These are phyloP conservation scores for Lamellibrachia luymesi DNA, from an alignment of 1,140 invertebrate species.

Conservation along the genomic window DNA sequence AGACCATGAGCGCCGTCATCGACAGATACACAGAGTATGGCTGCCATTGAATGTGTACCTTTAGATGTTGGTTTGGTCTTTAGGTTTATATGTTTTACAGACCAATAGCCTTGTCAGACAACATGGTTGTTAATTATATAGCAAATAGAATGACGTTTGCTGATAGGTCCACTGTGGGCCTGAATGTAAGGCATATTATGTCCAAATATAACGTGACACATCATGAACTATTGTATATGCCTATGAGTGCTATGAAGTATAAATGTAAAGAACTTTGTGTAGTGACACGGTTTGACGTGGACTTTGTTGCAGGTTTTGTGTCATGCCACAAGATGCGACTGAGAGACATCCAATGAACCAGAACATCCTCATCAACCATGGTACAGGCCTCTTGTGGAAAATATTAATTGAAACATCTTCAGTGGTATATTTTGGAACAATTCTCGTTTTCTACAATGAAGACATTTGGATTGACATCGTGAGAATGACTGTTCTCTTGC, in stretches of 20 bases:
- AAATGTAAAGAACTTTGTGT: neutral
- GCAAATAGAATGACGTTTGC: too few relatives aligned
- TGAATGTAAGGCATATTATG: too few relatives aligned
- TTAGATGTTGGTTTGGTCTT: neutral
- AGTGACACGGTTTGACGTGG: neutral
- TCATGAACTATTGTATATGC: too few relatives aligned
- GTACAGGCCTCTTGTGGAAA: slow-evolving; percentile 34
- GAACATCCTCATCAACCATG: slow-evolving; percentile 54
- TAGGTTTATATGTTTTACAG: neutral
- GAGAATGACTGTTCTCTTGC: neutral
- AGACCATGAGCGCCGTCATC: slow-evolving; percentile 40
- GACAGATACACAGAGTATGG: slow-evolving; percentile 31
- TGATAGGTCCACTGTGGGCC: too few relatives aligned
- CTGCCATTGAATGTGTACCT: neutral
- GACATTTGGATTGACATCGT: neutral
- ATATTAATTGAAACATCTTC: slow-evolving; percentile 12
- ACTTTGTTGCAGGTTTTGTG: slow-evolving; percentile 23
- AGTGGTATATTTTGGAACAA: too few relatives aligned
- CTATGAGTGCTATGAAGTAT: neutral
- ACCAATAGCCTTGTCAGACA: too few relatives aligned
- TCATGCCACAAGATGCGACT: slow-evolving; percentile 24
- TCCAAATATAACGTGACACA: too few relatives aligned
- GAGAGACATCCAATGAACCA: slow-evolving; percentile 54
- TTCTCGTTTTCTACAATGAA: too few relatives aligned
- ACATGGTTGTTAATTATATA: too few relatives aligned